Percentiles rank a stretch among this genome's conserved stretches.
Conservation (phyloP, 2,888 invertebrate species). For the Torymus aiolomorphi region DNA sequence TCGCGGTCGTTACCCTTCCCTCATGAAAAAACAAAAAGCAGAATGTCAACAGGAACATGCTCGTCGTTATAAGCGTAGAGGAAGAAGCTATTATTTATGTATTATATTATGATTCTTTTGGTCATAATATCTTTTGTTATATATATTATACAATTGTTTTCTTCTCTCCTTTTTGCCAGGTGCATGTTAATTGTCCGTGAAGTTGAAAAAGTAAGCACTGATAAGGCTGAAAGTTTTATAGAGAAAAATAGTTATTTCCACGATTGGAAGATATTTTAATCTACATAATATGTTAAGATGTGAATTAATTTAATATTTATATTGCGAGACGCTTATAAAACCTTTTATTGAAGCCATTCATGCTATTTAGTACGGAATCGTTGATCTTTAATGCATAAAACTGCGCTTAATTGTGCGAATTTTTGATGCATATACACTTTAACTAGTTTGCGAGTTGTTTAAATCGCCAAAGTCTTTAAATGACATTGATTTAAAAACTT, state of each 20-base stretch:
- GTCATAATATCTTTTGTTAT: constrained; percentile 54
- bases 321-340: constrained; percentile 31
- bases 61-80: constrained; percentile 29
- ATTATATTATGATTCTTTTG: constrained; percentile 51
- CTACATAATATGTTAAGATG: constrained; percentile 21
- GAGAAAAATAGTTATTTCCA: constrained; percentile 20
- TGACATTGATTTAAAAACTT: constrained; percentile 38
- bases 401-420: constrained; percentile 28
- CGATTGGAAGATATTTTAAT: constrained; percentile 37
- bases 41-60: constrained; percentile 44
- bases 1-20: constrained; percentile 57
- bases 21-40: constrained; percentile 10
- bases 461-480: constrained; percentile 8
- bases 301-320: constrained; percentile 40
- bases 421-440: constrained; percentile 46
- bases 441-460: constrained; percentile 42
- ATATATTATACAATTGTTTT: constrained; percentile 36
- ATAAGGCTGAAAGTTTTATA: constrained; percentile 48
- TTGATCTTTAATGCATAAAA: constrained; percentile 34
- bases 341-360: constrained; percentile 21
- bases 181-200: constrained; percentile 27
- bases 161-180: constrained; percentile 6
- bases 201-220: constrained; percentile 16
- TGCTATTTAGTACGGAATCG: constrained; percentile 24
- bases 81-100: constrained; percentile 41